Evolutionary conservation across 1,140 invertebrate genomes (phyloP).

Genomic region (Heliconius eleuchia): DNA sequence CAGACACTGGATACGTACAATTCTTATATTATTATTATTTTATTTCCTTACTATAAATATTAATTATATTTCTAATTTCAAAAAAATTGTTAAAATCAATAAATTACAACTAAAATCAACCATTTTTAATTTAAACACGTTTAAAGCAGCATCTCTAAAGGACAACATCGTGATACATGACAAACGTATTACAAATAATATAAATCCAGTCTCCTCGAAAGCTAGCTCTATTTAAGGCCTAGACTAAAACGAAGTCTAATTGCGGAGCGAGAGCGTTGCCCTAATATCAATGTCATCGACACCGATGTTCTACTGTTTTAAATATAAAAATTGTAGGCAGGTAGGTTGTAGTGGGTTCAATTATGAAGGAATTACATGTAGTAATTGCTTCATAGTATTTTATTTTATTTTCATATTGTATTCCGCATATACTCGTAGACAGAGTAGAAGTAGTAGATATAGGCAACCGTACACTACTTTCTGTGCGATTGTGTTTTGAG

Average conservation of each 20-base stretch:
- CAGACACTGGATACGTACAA: no score
- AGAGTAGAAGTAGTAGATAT: no score
- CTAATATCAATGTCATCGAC: constrained; percentile 12
- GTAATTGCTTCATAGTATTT: no score
- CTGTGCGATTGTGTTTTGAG: no score
- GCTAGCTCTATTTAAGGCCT: constrained; percentile 11
- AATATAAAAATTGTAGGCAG: neutral
- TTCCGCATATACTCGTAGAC: no score
- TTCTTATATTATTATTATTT: no score
- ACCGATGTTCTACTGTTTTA: neutral
- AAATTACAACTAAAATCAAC: neutral
- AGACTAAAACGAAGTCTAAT: constrained; percentile 9
- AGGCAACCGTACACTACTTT: no score
- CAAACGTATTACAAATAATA: constrained; percentile 1
- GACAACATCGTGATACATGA: neutral
- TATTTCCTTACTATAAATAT: no score
- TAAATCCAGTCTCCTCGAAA: neutral
- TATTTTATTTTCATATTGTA: no score
- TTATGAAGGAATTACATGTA: neutral
- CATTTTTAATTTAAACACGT: no score
- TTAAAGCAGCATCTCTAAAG: neutral
- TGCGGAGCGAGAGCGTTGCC: constrained; percentile 1
- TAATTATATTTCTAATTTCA: no score
- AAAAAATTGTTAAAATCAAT: no score
- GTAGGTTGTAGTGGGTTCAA: neutral